Evolutionary conservation across 2,888 invertebrate species (phyloP).

Genomic region (Agrochola litura): DNA sequence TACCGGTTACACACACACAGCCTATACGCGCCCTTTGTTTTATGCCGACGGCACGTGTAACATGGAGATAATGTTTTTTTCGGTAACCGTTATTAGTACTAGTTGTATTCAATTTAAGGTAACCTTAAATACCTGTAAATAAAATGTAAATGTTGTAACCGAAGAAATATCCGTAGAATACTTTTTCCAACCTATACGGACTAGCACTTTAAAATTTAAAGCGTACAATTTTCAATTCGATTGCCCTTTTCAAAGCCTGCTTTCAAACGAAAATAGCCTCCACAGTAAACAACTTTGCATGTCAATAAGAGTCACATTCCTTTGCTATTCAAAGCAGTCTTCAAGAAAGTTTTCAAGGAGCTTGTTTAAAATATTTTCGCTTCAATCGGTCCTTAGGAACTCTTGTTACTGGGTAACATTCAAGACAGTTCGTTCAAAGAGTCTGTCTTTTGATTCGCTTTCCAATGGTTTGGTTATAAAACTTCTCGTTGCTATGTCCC

Average conservation of each 20-base stretch:
- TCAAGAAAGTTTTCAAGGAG: constrained; percentile 40
- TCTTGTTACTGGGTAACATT: constrained; percentile 33
- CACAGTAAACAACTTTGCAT: constrained; percentile 30
- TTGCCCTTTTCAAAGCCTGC: constrained; percentile 3
- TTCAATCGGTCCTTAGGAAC: constrained; percentile 44
- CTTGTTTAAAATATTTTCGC: constrained; percentile 42
- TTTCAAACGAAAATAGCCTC: constrained; percentile 24
- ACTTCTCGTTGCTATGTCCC: constrained; percentile 45
- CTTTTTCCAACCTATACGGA: neutral
- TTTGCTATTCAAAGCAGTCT: constrained; percentile 2
- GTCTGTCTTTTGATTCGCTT: constrained; percentile 46
- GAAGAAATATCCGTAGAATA: too few relatives aligned
- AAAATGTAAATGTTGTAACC: too few relatives aligned
- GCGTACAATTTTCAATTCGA: neutral
- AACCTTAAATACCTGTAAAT: too few relatives aligned
- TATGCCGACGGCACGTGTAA: too few relatives aligned
- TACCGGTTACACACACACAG: too few relatives aligned
- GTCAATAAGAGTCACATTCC: constrained; percentile 41
- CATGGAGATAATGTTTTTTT: too few relatives aligned
- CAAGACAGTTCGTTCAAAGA: constrained; percentile 40
- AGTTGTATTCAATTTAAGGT: too few relatives aligned
- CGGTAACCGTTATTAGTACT: too few relatives aligned
- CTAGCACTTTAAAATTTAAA: neutral
- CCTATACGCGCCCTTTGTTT: too few relatives aligned
- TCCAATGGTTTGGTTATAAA: constrained; percentile 52